Base-by-base conservation (phyloP, 2,113 vertebrate genomes). In the Laticauda laticaudata region DNA sequence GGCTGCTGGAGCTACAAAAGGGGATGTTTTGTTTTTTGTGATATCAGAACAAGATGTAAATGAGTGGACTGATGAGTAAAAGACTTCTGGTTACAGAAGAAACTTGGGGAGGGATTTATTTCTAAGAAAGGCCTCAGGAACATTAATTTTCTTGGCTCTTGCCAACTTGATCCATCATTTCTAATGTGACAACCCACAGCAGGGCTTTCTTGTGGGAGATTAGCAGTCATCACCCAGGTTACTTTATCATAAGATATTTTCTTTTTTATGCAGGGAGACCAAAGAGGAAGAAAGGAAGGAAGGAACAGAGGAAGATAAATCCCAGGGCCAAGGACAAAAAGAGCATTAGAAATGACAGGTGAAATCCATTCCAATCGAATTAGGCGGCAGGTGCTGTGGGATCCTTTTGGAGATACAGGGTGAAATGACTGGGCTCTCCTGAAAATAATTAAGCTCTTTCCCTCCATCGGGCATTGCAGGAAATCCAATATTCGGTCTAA, bases 171-270 rank as follows among this genome's bases (percentile, higher is more conserved):
- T 96, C 95, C 93, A 97, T 95, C 96, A 92, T 91, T 95, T 96
- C 95, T 94, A 94, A 95, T 86, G 43, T 94, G 96, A 97, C 96
- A 96, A 95, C 94, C 96, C 94, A 92, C 94, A 90, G 95, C 95
- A 93, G 43, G 94, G 94, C 91, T 95, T 93, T 94, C 96, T 45
- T 81, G 86, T 95, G 95, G 39, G 94, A 89, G 93, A 91, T 93
- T 23, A 93, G 69, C 48, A 51, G 48, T 34, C 94, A 95, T 92
- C 95, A 92, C 95, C 92, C 93, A 95, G 55, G 93, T 88, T 95
- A 92, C 94, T 95, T 96, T 92, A 95, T 96, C 90, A 95, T 92
- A 94, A 34, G 48, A n/a, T 92, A 92, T n/a, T 96, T 95, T 96
- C 90, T 59, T 89, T 23, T 93, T 94, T 51, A 92, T 94, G 95